These are phyloP conservation scores for Henricia sp. DNA, from an alignment of 53 echinoderm and acorn worm genomes.

Conservation along the genomic window DNA sequence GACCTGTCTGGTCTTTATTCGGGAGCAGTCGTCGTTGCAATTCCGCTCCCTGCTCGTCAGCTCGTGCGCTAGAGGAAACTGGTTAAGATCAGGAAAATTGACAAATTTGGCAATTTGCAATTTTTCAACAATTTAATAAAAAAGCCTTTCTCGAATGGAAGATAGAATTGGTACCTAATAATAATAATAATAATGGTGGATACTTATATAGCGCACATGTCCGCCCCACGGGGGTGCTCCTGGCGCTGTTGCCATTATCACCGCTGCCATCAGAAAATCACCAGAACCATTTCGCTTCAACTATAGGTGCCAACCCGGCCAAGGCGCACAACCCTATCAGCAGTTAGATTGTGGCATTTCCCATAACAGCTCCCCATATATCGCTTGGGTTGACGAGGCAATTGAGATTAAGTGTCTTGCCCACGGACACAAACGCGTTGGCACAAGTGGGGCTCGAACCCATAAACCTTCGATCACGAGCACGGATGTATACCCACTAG, in stretches of 20 bases:
- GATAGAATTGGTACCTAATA: background rate
- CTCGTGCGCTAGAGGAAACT: slow-evolving; percentile 58
- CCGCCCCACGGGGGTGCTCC: no score
- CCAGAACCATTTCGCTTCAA: no score
- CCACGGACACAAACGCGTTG: no score
- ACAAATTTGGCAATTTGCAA: background rate
- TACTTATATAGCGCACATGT: background rate
- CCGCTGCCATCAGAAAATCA: background rate
- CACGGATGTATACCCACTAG: no score
- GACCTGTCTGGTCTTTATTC: slow-evolving; percentile 62
- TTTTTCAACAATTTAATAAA: background rate
- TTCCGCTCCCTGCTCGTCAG: slow-evolving; percentile 33
- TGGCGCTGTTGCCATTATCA: background rate
- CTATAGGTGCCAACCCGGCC: background rate
- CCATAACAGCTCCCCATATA: no score
- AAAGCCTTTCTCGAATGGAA: background rate
- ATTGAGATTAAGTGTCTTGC: no score
- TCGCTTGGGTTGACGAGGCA: no score
- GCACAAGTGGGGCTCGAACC: no score
- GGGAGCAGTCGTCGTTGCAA: slow-evolving; percentile 80
- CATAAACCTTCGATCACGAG: no score
- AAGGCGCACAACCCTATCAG: no score
- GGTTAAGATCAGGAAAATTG: background rate
- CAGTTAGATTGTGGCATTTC: no score
- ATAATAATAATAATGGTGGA: background rate